Percentiles rank a stretch among this genome's conserved stretches.
These are phyloP conservation scores for Grapholita molesta DNA, from an alignment of 1,140 invertebrate species.

Conservation along the genomic window DNA sequence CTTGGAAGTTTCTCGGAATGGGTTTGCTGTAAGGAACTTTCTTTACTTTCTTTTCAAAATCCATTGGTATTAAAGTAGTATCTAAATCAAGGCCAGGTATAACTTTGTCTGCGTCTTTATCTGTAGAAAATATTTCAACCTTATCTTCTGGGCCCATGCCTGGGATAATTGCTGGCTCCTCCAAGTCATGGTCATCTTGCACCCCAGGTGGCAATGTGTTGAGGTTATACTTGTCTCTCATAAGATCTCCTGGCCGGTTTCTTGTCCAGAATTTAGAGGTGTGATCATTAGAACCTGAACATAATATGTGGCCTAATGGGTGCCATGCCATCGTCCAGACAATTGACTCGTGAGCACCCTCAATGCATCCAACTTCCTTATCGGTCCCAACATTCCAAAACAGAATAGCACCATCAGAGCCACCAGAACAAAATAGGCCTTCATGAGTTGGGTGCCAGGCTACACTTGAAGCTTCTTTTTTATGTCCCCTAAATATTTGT, in stretches of 20 bases:
- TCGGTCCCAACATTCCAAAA: slow-evolving; percentile 99
- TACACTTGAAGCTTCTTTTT: slow-evolving; percentile 98
- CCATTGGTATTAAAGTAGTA: slow-evolving; percentile 78
- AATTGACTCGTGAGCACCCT: slow-evolving; percentile 99
- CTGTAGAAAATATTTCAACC: slow-evolving; percentile 82
- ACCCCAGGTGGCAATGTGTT: slow-evolving; percentile 91
- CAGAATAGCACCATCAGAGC: slow-evolving; percentile 97
- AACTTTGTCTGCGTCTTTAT: slow-evolving; percentile 76
- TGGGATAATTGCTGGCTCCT: slow-evolving; percentile 90
- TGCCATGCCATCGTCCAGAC: slow-evolving; percentile 99
- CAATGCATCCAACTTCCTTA: slow-evolving; percentile 98
- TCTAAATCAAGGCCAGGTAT: slow-evolving; percentile 95
- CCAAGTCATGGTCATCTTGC: slow-evolving; percentile 78
- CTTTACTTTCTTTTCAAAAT: slow-evolving; percentile 86
- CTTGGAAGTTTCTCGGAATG: slow-evolving; percentile 96
- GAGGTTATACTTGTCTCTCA: slow-evolving; percentile 98
- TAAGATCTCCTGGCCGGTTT: slow-evolving; percentile 98
- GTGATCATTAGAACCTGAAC: slow-evolving; percentile 98
- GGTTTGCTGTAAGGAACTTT: slow-evolving; percentile 96
- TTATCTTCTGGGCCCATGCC: slow-evolving; percentile 97
- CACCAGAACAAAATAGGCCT: slow-evolving; percentile 96
- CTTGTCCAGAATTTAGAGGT: slow-evolving; percentile 99
- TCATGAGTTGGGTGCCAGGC: slow-evolving; percentile 99
- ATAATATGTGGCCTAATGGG: slow-evolving; percentile 98
- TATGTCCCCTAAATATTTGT: slow-evolving; percentile 98